Evolutionary conservation across 2,888 invertebrate genomes (phyloP).

Genomic region (Junonia oenone): DNA sequence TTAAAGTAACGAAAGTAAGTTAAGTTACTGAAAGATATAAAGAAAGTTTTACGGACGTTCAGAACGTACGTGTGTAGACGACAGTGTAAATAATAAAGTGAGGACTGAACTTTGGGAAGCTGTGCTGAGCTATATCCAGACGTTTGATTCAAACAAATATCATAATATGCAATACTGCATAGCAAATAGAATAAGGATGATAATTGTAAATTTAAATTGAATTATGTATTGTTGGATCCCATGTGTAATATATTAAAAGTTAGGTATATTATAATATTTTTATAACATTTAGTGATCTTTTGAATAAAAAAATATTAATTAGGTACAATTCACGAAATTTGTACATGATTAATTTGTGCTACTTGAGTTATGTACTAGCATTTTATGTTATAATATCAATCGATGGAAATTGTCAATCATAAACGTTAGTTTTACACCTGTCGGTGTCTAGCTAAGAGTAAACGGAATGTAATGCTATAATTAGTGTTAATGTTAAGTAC

Average conservation of each 20-base stretch:
- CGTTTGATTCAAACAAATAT: conserved; percentile 14
- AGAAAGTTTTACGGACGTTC: conserved; percentile 12
- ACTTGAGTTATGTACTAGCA: conserved; percentile 31
- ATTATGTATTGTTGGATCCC: conserved; percentile 71
- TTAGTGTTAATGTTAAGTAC: conserved; percentile 72
- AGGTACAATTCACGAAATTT: conserved; percentile 41
- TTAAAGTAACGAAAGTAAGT: not conserved
- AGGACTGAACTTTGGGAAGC: conserved; percentile 13
- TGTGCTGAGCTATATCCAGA: conserved; percentile 3
- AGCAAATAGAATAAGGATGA: conserved; percentile 54
- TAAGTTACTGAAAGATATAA: conserved; percentile 5
- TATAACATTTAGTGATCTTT: conserved; percentile 55
- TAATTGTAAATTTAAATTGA: conserved; percentile 68
- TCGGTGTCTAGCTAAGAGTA: conserved; percentile 19
- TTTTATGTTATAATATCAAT: conserved; percentile 21
- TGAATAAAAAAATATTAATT: conserved; percentile 33
- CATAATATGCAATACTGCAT: conserved; percentile 17
- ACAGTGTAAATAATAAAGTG: conserved; percentile 23
- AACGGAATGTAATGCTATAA: conserved; percentile 44
- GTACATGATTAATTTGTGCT: conserved; percentile 45
- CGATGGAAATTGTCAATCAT: conserved; percentile 16
- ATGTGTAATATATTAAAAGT: conserved; percentile 67
- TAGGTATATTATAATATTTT: conserved; percentile 49
- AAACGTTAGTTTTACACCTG: conserved; percentile 8
- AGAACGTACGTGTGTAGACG: conserved; percentile 20